Conservation (phyloP, 2,797 vertebrate species). For the Salmo trutta region DNA sequence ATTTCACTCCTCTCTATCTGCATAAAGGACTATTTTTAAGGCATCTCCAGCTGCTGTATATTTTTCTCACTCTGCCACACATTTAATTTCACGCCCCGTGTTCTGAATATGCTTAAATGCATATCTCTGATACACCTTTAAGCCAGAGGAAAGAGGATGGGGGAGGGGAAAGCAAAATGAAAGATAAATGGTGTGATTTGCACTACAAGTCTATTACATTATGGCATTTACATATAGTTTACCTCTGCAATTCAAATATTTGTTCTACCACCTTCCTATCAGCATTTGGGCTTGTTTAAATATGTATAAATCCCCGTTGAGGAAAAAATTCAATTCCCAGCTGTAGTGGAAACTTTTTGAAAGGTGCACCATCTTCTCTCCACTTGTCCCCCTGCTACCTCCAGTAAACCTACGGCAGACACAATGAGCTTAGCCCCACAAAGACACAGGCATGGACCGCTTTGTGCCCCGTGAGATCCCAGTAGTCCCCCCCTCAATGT, state of each 20-base stretch:
- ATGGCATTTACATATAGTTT: slow-evolving; percentile 99
- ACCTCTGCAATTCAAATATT: slow-evolving; percentile 99
- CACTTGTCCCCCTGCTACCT: slow-evolving; percentile 63
- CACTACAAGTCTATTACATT: slow-evolving; percentile 99
- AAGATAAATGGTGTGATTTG: slow-evolving; percentile 99
- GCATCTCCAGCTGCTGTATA: slow-evolving; percentile 99
- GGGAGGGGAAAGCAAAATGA: slow-evolving; percentile 92
- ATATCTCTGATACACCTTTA: slow-evolving; percentile 99
- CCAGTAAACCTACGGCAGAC: slow-evolving; percentile 58
- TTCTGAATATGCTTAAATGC: slow-evolving; percentile 99
- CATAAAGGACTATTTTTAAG: slow-evolving; percentile 99
- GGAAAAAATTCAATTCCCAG: slow-evolving; percentile 93
- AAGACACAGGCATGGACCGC: slow-evolving; percentile 67
- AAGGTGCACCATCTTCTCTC: slow-evolving; percentile 75
- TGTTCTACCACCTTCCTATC: slow-evolving; percentile 81
- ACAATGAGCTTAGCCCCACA: slow-evolving; percentile 59
- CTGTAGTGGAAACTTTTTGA: slow-evolving; percentile 82
- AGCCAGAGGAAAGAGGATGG: slow-evolving; percentile 90
- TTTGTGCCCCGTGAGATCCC: slow-evolving; percentile 58
- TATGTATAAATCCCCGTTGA: slow-evolving; percentile 99
- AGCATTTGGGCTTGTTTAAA: slow-evolving; percentile 97
- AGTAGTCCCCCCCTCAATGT: slow-evolving; percentile 39
- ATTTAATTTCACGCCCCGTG: slow-evolving; percentile 99
- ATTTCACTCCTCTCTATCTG: slow-evolving; percentile 99
- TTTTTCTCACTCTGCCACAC: slow-evolving; percentile 99